These are phyloP conservation scores for Drosophila maculinotata DNA, from an alignment of 2,888 invertebrate species.

Conservation along the genomic window DNA sequence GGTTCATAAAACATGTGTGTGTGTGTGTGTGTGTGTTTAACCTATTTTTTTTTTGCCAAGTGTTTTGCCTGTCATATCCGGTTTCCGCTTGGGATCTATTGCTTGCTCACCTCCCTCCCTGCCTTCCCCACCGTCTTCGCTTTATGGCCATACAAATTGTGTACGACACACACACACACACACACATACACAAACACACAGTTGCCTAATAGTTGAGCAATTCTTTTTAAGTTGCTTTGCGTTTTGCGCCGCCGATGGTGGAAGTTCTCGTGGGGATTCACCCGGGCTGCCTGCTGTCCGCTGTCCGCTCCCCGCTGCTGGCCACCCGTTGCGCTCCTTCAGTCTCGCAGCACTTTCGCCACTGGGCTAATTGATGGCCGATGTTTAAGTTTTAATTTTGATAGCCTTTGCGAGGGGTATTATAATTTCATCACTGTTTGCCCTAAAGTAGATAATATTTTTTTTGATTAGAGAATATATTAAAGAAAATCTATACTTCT, in stretches of 20 bases:
- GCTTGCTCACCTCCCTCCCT: background rate
- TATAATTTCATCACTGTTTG: background rate
- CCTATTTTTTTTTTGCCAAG: constrained; percentile 52
- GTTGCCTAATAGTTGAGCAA: constrained; percentile 60
- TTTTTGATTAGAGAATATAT: too few relatives aligned
- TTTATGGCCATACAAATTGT: constrained; percentile 17
- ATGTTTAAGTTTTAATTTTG: constrained; percentile 12
- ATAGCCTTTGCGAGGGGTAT: background rate
- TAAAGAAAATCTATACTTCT: too few relatives aligned
- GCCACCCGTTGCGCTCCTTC: constrained; percentile 26
- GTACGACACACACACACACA: constrained; percentile 3
- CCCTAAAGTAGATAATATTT: too few relatives aligned
- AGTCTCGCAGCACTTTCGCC: background rate
- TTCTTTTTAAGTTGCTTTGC: constrained; percentile 54
- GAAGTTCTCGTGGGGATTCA: constrained; percentile 37
- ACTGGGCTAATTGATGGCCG: constrained; percentile 34
- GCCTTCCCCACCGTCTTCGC: background rate
- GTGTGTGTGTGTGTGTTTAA: constrained; percentile 44
- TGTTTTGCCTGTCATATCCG: constrained; percentile 49
- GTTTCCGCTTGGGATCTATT: constrained; percentile 55
- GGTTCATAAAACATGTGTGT: constrained; percentile 61
- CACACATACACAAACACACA: constrained; percentile 1
- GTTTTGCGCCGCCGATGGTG: too few relatives aligned
- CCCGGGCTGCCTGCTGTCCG: background rate
- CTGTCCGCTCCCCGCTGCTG: background rate